These are phyloP conservation scores for Microchirus variegatus DNA, from an alignment of 2,797 vertebrate genomes.

Conservation along the genomic window DNA sequence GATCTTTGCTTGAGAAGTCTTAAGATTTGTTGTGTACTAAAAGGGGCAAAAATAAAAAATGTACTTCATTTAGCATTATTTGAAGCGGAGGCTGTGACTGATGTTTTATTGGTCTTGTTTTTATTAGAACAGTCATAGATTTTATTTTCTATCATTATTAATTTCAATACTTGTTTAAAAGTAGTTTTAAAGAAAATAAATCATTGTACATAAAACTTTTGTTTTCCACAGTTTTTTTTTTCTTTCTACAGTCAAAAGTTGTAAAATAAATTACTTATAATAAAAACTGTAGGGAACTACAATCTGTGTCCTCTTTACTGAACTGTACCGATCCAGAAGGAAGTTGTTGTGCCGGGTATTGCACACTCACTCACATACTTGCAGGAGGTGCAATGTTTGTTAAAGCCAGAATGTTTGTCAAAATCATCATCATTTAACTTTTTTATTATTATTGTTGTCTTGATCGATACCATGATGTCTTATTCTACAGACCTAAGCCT, in stretches of 20 bases:
- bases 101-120: conserved; percentile 78
- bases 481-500: no score
- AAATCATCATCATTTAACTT: no score
- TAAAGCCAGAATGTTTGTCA: no score
- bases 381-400: no score
- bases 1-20: conserved; percentile 84
- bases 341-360: no score
- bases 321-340: no score
- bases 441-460: no score
- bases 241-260: conserved; percentile 80
- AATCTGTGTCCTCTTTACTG: conserved; percentile 56
- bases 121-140: conserved; percentile 80
- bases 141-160: conserved; percentile 78
- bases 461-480: no score
- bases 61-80: conserved; percentile 87
- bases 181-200: conserved; percentile 75
- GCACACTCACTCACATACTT: no score
- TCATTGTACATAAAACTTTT: conserved; percentile 79
- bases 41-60: conserved; percentile 86
- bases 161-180: conserved; percentile 85
- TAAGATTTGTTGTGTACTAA: conserved; percentile 87
- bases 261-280: conserved; percentile 85
- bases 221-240: conserved; percentile 77
- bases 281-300: conserved; percentile 83
- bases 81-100: conserved; percentile 77